Evolutionary conservation across 2,797 vertebrate genomes (phyloP), one percentile per base, ranked within the genome.

Genomic region (Australoheros facetus): DNA sequence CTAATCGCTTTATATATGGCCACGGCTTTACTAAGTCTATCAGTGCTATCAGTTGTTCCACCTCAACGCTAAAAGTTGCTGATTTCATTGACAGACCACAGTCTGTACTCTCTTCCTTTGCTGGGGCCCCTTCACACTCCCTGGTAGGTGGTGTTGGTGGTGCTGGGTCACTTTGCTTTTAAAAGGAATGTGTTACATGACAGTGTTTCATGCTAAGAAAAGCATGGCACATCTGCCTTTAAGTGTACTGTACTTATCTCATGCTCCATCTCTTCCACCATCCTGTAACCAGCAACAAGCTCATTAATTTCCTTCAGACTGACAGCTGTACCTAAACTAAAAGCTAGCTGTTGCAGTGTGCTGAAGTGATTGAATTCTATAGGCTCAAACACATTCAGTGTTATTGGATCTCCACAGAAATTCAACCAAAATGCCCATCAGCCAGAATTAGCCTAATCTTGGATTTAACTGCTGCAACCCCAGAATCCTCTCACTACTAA

Each of bases 401-500:
- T 73, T 56, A 66, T 54, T 66, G 48, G 28, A 62, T 70, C 75
- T 54, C 42, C 55, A 7, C 42, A 71, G 37, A 77, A 73, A 87
- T 56, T 75, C 56, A 80, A 73, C 62, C 59, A 53, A 88, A 90
- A 80, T 60, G 28, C 45, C 73, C 72, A 53, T 64, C 37, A 66
- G 39, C 26, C 54, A 75, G 39, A 83, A 88, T 89, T 84, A 70
- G 83, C 81, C 69, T 78, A 71, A 86, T 87, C 75, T 80, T 45
- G 77, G 81, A 79, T 91, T 87, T 82, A 89, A 88, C 60, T 0
- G 3, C 87, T 89, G 73, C 64, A 55, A 82, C 56, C 39, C 71
- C 78, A 77, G 73, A 88, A 87, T 90, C 80, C 78, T 86, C 77
- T 83, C 82, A 48, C 66, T 85, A 32, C 64, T 74, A 73, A 89